A percentile compares a stretch with the other conserved stretches of the same genome.
Evolutionary conservation across 2,888 invertebrate species (phyloP).

Genomic region (Lacanobia wlatinum): DNA sequence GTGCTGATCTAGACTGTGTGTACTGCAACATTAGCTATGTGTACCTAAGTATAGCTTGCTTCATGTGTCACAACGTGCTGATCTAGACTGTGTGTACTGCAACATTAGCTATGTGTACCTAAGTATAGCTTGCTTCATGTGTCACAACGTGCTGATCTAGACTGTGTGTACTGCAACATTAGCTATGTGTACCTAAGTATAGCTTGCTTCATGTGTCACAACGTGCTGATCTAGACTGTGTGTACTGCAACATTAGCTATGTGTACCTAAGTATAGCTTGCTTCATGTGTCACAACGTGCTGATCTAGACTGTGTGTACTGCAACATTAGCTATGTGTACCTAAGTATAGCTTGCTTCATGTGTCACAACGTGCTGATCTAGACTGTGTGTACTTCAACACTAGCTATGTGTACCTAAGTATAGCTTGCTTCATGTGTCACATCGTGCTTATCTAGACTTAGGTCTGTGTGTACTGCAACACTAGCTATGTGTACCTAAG

Average conservation of each 20-base stretch:
- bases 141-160: constrained; percentile 61
- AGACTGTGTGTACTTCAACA: constrained; percentile 29
- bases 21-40: constrained; percentile 20
- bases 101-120: constrained; percentile 24
- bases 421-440: constrained; percentile 35
- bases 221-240: constrained; percentile 45
- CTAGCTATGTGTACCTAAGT: constrained; percentile 9
- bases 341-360: too few species aligned
- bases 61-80: constrained; percentile 61
- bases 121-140: too few species aligned
- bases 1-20: constrained; percentile 43
- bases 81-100: constrained; percentile 42
- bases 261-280: neutral
- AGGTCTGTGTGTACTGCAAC: constrained; percentile 10
- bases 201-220: too few species aligned
- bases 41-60: neutral
- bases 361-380: constrained; percentile 62
- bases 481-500: constrained; percentile 15
- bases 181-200: neutral
- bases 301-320: constrained; percentile 45
- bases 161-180: constrained; percentile 31
- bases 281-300: constrained; percentile 62
- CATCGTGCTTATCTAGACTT: constrained; percentile 56
- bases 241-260: constrained; percentile 24
- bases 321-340: constrained; percentile 20